Evolutionary conservation across 2,888 invertebrate species (phyloP), one percentile per base, ranked within the genome.

Genomic region (Epinotia bilunana): DNA sequence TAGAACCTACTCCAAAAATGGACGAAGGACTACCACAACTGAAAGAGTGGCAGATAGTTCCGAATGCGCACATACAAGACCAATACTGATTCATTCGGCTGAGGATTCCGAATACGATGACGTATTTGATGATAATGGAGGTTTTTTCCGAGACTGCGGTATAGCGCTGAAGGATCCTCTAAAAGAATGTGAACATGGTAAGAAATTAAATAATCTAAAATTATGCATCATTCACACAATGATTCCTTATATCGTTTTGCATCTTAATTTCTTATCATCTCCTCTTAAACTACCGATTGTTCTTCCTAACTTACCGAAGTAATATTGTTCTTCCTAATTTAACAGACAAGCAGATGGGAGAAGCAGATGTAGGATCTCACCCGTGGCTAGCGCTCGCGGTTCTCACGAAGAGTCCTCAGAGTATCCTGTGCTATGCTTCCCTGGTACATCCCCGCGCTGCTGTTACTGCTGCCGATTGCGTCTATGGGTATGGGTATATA

Each of bases 341-440:
- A 78, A 55, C 73, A 91, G 90, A 80, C 60, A 83, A 83, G 74
- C 83, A 86, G 65, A 80, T 82, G 5, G 88, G 87, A 7, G 84
- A 86, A 6, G 82, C 88, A 6, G 79, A 81, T 67, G 84, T 79
- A 18, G 88, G 88, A 0, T 84, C 89, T 6, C 90, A 91, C 76
- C 93, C 93, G 2, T 94, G 92, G 92, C 78, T 93, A 18, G 86
- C 85, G 0, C 75, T 94, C 1, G 88, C 91, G 3, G 89, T 90
- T 7, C 84, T 86, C 2, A 87, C 89, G 0, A 87, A 81, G 67
- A 85, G 83, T 55, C 87, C 82, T n/a, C 87, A 88, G 60, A 86
- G 83, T 58, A 84, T 92, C 16, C 80, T 92, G 1, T 94, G 93
- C 73, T 93, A 93, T 74, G 91, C 90, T 0, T 90, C 93, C 0